Base-by-base conservation (phyloP, 2,888 invertebrate species). In the Bedellia somnulentella region DNA sequence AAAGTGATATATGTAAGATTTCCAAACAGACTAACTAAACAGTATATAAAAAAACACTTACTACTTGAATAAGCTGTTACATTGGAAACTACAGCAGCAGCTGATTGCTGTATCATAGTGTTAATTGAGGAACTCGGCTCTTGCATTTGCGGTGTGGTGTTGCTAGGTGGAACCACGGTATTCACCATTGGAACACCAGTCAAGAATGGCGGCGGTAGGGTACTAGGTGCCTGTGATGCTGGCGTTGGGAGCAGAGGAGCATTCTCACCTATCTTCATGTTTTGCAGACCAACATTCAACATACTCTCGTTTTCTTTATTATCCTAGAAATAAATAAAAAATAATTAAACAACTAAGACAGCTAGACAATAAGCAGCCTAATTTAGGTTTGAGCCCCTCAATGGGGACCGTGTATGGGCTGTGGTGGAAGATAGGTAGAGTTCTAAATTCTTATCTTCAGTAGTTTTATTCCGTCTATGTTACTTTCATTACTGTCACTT, bases 151-250 rank as follows among this genome's bases (percentile, higher is more conserved):
- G 55, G 38, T 34, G 37, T 28, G 26, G 37, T 34, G 32, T 39
- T 35, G 33, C 32, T 27, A 24, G 32, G 34, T 44, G 51, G 51
- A 46, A 51, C 44, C 41, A 58, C 57, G 17, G 77, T 70, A 34
- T 71, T 78, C 14, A 79, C 77, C 54, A 76, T 64, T 16, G 77
- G 77, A 5, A 81, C 73, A 39, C 78, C 79, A 16, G 73, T 58
- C 35, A 71, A 55, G 44, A 73, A 78, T 22, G 73, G 68, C 27
- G 77, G 70, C 27, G 73, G 70, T 6, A 58, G 52, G n/a, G 37
- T 35, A 25, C 43, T 40, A 12, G 49, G 53, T 21, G 44, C 36
- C 39, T 16, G 23, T 8, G 24, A 23, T 15, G 3, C 50, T 30
- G 25, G 39, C 37, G 37, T 56, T 57, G 18, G 51, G 40, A 22